Percentiles rank a stretch among this genome's conserved stretches.
Evolutionary conservation across 1,140 invertebrate species (phyloP).

Genomic region (Scaptomyza graminum): DNA sequence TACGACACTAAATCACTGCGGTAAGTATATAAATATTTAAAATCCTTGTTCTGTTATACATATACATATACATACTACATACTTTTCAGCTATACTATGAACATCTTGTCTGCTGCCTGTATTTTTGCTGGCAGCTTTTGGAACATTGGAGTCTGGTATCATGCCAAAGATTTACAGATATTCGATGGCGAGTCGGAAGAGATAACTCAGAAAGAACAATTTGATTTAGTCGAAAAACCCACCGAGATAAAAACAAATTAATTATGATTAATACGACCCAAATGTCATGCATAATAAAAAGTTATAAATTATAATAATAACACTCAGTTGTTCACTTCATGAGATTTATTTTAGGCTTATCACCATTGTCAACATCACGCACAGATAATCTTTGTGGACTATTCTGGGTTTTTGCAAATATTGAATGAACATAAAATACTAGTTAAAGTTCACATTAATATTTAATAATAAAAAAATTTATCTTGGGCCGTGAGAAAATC

Average conservation of each 20-base stretch:
- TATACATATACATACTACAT: not conserved
- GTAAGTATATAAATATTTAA: constrained; percentile 4
- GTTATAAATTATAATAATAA: constrained; percentile 1
- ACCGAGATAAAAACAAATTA: constrained; percentile 5
- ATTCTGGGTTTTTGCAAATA: not conserved
- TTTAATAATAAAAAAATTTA: too few relatives aligned
- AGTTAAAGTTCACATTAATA: too few relatives aligned
- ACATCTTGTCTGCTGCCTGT: constrained; percentile 86
- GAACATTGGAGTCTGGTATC: constrained; percentile 88
- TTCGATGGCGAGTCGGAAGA: constrained; percentile 86
- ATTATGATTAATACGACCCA: constrained; percentile 5
- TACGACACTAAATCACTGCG: constrained; percentile 86
- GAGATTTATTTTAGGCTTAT: not conserved
- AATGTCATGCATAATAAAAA: not conserved
- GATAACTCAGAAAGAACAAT: not conserved
- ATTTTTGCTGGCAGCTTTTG: constrained; percentile 86
- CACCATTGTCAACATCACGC: not conserved
- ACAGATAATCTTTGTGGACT: not conserved
- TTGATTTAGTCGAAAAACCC: constrained; percentile 12
- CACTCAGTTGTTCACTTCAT: not conserved
- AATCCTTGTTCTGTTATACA: too few relatives aligned
- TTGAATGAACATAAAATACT: not conserved
- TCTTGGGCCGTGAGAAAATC: too few relatives aligned
- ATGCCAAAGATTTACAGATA: constrained; percentile 88
- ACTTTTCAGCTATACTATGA: constrained; percentile 85